Percentiles rank a stretch among this genome's conserved stretches.
Conservation (phyloP, 2,888 invertebrate species). For the Polietes domitor region DNA sequence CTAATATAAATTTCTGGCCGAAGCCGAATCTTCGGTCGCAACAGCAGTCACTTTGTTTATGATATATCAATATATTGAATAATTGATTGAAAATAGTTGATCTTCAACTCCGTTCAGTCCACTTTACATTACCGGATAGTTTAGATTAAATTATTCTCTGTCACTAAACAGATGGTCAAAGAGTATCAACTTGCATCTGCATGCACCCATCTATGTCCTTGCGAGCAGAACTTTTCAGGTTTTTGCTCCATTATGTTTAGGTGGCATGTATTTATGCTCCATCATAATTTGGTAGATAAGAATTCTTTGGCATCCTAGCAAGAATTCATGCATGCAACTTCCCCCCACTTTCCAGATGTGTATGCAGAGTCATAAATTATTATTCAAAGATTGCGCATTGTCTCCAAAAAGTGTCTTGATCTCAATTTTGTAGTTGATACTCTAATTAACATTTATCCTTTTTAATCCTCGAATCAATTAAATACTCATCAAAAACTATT, state of each 20-base stretch:
- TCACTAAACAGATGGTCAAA: too few species aligned
- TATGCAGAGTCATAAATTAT: not conserved
- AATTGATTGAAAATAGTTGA: too few species aligned
- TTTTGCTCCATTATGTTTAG: not conserved
- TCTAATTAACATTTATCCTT: constrained; percentile 31
- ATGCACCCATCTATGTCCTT: too few species aligned
- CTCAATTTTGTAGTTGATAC: not conserved
- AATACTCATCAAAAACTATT: constrained; percentile 31
- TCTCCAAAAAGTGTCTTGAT: constrained; percentile 7
- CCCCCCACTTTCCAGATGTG: not conserved
- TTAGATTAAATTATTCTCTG: too few species aligned
- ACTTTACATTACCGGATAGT: too few species aligned
- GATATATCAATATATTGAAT: too few species aligned
- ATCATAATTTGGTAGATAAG: not conserved
- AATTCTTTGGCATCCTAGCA: not conserved
- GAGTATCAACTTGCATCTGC: too few species aligned
- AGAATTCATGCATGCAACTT: not conserved
- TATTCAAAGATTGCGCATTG: constrained; percentile 13
- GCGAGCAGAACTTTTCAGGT: not conserved
- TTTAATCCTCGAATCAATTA: constrained; percentile 39
- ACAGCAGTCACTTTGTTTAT: too few species aligned
- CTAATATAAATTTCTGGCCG: too few species aligned
- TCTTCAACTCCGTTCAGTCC: too few species aligned
- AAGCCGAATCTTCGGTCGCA: too few species aligned
- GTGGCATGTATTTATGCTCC: constrained; percentile 2